phyloP scores from a whole-genome alignment of 2,113 vertebrate genomes.

The Pan paniscus region DNA sequence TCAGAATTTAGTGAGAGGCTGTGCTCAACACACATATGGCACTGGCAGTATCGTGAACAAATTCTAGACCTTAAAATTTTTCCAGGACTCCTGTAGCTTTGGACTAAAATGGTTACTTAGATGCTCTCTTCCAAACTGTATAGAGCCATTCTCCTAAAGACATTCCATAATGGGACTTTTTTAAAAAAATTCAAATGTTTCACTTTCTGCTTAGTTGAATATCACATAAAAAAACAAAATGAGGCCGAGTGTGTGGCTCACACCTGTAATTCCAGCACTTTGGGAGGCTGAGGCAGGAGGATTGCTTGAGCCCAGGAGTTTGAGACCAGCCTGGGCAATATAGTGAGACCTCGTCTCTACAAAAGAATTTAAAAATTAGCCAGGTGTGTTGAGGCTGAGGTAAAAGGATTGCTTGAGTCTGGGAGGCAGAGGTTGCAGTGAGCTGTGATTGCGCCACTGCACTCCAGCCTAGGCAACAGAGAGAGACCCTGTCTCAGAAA shows the following conservation, averaged over 20 bases:
- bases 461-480: too few relatives aligned
- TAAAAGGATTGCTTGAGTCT: too few relatives aligned
- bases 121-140: conserved; percentile 4
- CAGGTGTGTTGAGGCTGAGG: too few relatives aligned
- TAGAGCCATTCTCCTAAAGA: not conserved
- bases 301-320: too few relatives aligned
- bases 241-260: not conserved
- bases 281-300: too few relatives aligned
- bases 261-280: too few relatives aligned
- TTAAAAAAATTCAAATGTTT: not conserved
- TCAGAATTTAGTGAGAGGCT: conserved; percentile 9
- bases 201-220: not conserved
- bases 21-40: not conserved
- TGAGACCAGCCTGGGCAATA: too few relatives aligned
- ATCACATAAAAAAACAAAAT: not conserved
- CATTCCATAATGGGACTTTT: not conserved
- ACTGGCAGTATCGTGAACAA: not conserved
- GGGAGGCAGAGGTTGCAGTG: too few relatives aligned
- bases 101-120: not conserved
- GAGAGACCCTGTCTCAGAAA: not conserved
- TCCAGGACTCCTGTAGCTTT: not conserved
- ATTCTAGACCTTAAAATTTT: not conserved
- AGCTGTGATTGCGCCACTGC: too few relatives aligned
- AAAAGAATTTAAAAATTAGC: too few relatives aligned
- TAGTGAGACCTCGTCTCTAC: too few relatives aligned